Evolutionary conservation across 2,797 vertebrate genomes (phyloP).

Genomic region (Rhinoraja longicauda): DNA sequence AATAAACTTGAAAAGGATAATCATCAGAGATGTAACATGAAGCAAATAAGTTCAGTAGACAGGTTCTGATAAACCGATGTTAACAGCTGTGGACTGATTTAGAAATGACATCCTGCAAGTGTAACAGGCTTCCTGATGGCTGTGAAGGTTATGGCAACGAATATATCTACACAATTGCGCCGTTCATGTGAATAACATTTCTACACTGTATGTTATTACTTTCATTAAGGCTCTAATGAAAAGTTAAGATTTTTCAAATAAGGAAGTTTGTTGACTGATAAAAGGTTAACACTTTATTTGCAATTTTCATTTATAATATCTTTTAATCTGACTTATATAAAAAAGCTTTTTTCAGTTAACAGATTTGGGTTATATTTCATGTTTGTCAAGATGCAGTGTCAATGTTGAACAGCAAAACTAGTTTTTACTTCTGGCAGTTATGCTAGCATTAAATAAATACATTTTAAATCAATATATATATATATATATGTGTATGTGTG

Average conservation of each 20-base stretch:
- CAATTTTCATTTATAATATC: background rate
- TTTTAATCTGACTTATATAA: background rate
- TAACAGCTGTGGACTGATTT: slow-evolving; percentile 1
- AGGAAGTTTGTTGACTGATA: background rate
- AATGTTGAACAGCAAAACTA: background rate
- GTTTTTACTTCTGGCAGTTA: background rate
- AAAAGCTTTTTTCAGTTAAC: background rate
- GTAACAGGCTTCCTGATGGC: background rate
- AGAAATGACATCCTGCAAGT: background rate
- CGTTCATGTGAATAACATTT: background rate
- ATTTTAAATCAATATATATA: background rate
- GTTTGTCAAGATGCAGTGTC: background rate
- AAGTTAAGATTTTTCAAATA: background rate
- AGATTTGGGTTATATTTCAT: background rate
- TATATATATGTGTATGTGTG: no score
- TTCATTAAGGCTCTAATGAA: background rate
- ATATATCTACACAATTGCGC: background rate
- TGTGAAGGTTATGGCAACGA: background rate
- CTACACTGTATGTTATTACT: background rate
- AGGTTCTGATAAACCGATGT: background rate
- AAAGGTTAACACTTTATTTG: background rate
- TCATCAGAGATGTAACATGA: background rate
- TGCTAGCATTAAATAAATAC: background rate
- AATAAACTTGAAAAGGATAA: background rate
- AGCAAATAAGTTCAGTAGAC: background rate